Evolutionary conservation across 2,888 invertebrate species (phyloP).

Genomic region (Ochropacha duplaris): DNA sequence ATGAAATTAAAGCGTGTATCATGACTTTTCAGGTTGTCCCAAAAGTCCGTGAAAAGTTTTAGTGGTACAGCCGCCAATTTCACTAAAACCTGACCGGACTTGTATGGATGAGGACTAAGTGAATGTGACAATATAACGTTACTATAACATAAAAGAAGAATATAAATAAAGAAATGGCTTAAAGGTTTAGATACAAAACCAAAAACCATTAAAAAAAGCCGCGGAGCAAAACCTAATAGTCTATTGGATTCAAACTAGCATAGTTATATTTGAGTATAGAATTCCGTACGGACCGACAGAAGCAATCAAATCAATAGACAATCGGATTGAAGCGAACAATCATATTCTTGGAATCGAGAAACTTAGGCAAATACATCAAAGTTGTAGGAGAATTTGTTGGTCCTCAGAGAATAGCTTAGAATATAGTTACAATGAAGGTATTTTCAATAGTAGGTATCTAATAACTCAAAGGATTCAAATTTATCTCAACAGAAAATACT

Average conservation of each 20-base stretch:
- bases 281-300: neutral
- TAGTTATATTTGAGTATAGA: neutral
- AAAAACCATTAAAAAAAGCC: neutral
- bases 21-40: no score
- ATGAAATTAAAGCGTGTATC: no score
- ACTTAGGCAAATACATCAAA: neutral
- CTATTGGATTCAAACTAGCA: neutral
- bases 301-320: neutral
- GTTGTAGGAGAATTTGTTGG: neutral
- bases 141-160: no score
- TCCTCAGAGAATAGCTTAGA: neutral
- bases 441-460: neutral
- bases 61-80: no score
- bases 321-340: neutral
- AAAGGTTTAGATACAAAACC: no score
- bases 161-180: no score
- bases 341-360: neutral
- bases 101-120: no score
- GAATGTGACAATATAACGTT: no score
- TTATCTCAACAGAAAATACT: neutral
- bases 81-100: no score
- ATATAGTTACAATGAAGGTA: neutral
- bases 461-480: no score
- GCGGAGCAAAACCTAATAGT: neutral
- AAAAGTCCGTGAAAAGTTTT: no score